These are phyloP conservation scores for Bombus superbus DNA, from an alignment of 1,140 invertebrate genomes.

Conservation along the genomic window DNA sequence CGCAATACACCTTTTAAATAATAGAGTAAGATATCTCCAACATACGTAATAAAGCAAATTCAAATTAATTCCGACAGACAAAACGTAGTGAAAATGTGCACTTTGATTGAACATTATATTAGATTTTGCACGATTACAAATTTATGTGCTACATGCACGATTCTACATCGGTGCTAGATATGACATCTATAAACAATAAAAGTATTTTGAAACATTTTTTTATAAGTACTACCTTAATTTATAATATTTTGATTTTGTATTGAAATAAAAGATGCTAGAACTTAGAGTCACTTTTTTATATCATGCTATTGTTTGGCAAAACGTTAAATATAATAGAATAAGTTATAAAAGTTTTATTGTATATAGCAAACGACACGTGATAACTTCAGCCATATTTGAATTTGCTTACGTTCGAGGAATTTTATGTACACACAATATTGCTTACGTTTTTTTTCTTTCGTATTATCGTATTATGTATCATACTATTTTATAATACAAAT, in stretches of 20 bases:
- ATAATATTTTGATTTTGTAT: not conserved
- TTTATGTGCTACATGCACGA: no score
- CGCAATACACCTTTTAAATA: not conserved
- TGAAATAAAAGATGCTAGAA: not conserved
- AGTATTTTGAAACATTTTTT: not conserved
- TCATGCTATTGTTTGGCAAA: not conserved
- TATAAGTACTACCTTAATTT: not conserved
- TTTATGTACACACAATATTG: not conserved
- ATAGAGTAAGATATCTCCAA: not conserved
- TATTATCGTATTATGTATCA: not conserved
- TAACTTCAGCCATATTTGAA: not conserved
- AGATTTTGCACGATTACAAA: not conserved
- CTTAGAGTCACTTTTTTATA: not conserved
- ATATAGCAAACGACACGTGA: not conserved
- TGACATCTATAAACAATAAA: not conserved
- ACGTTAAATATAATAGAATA: not conserved
- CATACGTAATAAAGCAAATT: no score
- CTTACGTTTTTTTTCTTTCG: not conserved
- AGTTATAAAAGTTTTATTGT: not conserved
- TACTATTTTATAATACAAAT: not conserved
- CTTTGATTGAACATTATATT: not conserved
- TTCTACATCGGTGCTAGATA: no score
- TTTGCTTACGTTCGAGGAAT: not conserved
- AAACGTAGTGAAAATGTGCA: not conserved
- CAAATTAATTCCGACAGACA: not conserved